Conservation (phyloP, 2,888 invertebrate species). For the Troides aeacus region DNA sequence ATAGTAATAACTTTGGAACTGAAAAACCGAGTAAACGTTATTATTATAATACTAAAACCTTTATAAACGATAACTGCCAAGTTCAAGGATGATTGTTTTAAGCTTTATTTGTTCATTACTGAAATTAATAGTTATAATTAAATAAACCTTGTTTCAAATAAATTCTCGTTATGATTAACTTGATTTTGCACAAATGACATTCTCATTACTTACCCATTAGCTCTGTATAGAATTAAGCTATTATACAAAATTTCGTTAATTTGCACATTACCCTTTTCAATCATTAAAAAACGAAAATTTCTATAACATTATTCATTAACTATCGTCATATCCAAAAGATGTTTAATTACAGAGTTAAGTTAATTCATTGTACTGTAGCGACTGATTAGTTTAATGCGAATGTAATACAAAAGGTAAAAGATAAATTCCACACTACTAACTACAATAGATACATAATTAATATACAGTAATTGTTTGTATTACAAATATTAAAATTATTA, state of each 20-base stretch:
- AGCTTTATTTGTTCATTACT: no score
- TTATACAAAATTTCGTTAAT: neutral
- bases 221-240: neutral
- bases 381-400: neutral
- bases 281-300: neutral
- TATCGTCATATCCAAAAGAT: neutral
- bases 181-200: neutral
- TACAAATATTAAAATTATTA: neutral
- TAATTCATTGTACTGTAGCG: neutral
- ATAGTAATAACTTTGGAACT: no score
- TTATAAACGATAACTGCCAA: no score
- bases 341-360: neutral
- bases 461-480: neutral
- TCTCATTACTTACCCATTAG: neutral
- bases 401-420: neutral
- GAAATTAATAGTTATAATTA: no score
- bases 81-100: no score
- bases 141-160: neutral
- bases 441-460: neutral
- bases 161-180: neutral
- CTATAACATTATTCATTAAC: neutral
- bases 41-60: no score
- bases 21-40: no score
- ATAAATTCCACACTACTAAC: neutral
- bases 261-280: neutral